Evolutionary conservation across 1,140 invertebrate species (phyloP).

Genomic region (Sarcophaga bullata): DNA sequence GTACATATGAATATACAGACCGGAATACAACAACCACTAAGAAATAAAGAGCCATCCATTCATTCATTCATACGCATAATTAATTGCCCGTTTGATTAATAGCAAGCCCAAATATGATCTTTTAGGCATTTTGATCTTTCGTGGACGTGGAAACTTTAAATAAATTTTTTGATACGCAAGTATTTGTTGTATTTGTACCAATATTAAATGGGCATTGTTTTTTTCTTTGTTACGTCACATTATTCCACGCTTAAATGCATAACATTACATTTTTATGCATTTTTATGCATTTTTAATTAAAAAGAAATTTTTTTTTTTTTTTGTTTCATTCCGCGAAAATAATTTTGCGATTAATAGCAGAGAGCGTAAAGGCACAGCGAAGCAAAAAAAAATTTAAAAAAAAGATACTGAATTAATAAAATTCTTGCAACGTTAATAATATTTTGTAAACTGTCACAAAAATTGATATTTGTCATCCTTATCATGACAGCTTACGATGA

Average conservation of each 20-base stretch:
- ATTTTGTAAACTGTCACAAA: constrained; percentile 48
- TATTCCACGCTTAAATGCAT: constrained; percentile 35
- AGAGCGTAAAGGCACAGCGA: constrained; percentile 23
- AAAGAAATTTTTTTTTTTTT: constrained; percentile 16
- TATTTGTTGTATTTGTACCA: neutral
- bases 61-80: constrained; percentile 23
- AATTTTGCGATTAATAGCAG: constrained; percentile 17
- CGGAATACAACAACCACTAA: neutral
- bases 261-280: constrained; percentile 38
- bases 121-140: neutral
- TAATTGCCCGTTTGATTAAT: constrained; percentile 37
- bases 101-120: constrained; percentile 34
- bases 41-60: too few species aligned
- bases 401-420: constrained; percentile 1
- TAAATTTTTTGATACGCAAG: neutral
- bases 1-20: neutral
- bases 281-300: constrained; percentile 47
- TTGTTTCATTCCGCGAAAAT: neutral
- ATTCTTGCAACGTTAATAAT: constrained; percentile 44
- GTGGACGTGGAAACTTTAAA: neutral
- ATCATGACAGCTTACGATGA: constrained; percentile 23
- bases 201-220: too few species aligned
- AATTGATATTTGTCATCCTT: constrained; percentile 43
- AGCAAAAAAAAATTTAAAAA: neutral
- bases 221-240: constrained; percentile 33